Conservation (phyloP, 2,797 vertebrate species). For the Semaprochilodus insignis region DNA sequence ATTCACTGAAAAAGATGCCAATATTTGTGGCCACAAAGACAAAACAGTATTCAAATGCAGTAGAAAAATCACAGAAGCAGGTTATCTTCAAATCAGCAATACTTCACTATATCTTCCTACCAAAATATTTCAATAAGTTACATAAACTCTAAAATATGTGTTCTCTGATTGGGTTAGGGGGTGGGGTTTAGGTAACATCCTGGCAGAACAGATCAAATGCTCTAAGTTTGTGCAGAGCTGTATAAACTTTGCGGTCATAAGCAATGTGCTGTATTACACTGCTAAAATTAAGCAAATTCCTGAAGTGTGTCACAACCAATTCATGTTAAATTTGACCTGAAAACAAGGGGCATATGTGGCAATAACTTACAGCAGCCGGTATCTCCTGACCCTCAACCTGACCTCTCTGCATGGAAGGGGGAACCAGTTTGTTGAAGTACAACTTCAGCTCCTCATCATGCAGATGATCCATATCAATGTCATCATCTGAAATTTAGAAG, state of each 20-base stretch:
- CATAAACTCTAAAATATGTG: too few species aligned
- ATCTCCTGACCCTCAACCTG: slow-evolving; percentile 82
- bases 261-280: not conserved
- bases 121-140: too few species aligned
- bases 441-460: slow-evolving; percentile 88
- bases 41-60: too few species aligned
- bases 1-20: not conserved
- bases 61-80: too few species aligned
- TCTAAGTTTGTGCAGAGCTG: too few species aligned
- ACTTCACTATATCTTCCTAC: too few species aligned
- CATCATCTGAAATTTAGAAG: slow-evolving; percentile 76
- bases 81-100: too few species aligned
- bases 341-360: not conserved
- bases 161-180: too few species aligned
- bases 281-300: not conserved
- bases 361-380: slow-evolving; percentile 69
- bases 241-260: not conserved
- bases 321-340: not conserved
- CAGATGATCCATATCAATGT: slow-evolving; percentile 88
- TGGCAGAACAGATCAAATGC: too few species aligned
- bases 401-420: slow-evolving; percentile 85
- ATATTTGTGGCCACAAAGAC: too few species aligned
- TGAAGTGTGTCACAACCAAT: not conserved
- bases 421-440: slow-evolving; percentile 90
- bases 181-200: too few species aligned